phyloP scores from a whole-genome alignment of 2,888 invertebrate genomes.

The Eupithecia subumbrata region DNA sequence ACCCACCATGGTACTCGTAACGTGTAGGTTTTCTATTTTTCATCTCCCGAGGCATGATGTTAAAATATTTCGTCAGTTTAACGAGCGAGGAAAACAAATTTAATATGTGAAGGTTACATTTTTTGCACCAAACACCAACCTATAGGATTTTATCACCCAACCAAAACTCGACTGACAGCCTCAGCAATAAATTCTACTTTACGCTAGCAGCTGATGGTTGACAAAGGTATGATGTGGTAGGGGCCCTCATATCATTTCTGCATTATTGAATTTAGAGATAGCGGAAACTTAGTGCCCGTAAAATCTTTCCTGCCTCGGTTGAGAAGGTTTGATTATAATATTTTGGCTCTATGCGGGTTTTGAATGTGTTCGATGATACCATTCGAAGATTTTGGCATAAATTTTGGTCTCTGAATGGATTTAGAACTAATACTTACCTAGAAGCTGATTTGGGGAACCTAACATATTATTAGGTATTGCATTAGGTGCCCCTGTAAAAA shows the following conservation, averaged over 20 bases:
- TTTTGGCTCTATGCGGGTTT: conserved; percentile 37
- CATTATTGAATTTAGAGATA: conserved; percentile 10
- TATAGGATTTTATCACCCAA: neutral
- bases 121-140: neutral
- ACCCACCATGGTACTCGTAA: neutral
- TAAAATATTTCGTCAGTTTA: neutral
- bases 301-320: conserved; percentile 48
- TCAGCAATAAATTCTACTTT: conserved; percentile 3
- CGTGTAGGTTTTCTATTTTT: neutral
- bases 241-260: neutral
- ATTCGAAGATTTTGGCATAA: neutral
- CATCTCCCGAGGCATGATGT: neutral
- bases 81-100: neutral
- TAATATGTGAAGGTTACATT: neutral
- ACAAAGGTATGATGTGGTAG: neutral
- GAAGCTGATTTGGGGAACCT: neutral
- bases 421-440: neutral
- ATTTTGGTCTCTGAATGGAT: neutral
- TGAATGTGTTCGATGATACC: conserved; percentile 13
- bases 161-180: neutral
- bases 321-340: conserved; percentile 49
- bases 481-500: too few species aligned
- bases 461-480: too few species aligned
- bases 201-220: conserved; percentile 6
- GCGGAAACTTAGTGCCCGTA: conserved; percentile 37